phyloP scores from a whole-genome alignment of 2,113 vertebrate species.

The Xenopus laevis region DNA sequence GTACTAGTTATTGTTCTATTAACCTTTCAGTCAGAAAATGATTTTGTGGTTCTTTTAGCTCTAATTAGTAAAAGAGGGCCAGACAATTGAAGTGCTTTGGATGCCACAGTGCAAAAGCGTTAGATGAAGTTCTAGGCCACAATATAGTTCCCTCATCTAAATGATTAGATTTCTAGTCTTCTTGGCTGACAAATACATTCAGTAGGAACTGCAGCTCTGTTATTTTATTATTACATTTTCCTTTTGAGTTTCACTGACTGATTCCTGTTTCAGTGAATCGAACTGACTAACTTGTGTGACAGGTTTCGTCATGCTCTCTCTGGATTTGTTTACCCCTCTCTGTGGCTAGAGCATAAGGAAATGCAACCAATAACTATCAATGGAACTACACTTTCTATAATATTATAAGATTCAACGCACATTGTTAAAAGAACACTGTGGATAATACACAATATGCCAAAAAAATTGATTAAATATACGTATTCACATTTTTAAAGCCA shows the following conservation, averaged over 20 bases:
- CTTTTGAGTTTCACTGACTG: too few relatives aligned
- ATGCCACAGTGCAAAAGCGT: neutral
- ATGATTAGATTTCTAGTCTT: neutral
- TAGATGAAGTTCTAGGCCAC: neutral
- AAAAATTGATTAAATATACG: too few relatives aligned
- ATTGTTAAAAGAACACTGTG: too few relatives aligned
- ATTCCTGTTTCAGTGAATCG: neutral
- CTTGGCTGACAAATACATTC: neutral
- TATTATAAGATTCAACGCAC: too few relatives aligned
- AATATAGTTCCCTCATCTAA: neutral
- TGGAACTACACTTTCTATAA: neutral
- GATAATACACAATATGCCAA: too few relatives aligned
- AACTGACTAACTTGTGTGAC: neutral
- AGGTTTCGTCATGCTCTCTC: neutral
- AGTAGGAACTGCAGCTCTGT: neutral
- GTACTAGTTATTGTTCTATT: neutral
- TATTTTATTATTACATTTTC: neutral
- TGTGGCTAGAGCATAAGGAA: neutral
- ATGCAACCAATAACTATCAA: neutral
- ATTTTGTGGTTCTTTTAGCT: neutral
- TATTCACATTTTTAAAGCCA: too few relatives aligned
- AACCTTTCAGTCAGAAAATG: neutral
- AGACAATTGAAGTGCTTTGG: neutral
- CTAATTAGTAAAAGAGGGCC: neutral
- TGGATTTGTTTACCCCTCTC: neutral